Evolutionary conservation across 2,797 vertebrate genomes (phyloP).

Genomic region (Lateolabrax maculatus): DNA sequence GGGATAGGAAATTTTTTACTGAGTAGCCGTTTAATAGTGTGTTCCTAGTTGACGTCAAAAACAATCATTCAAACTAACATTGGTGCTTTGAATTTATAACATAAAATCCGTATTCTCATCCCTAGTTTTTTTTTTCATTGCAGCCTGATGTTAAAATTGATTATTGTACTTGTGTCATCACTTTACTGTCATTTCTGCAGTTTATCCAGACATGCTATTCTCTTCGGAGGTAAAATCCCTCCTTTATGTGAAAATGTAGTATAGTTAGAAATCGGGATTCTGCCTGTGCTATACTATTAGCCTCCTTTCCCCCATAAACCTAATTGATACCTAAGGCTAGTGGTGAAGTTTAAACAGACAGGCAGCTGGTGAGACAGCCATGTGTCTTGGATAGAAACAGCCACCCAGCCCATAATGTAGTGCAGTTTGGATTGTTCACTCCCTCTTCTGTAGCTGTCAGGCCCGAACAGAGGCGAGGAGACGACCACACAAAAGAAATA

Average conservation of each 20-base stretch:
- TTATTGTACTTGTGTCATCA: constrained; percentile 21
- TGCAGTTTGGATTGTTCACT: constrained; percentile 68
- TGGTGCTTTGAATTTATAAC: constrained; percentile 18
- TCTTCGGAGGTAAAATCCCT: constrained; percentile 31
- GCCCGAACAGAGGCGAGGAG: constrained; percentile 77
- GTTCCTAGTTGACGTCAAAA: constrained; percentile 19
- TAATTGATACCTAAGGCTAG: constrained; percentile 79
- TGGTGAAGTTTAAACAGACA: constrained; percentile 76
- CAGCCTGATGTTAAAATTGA: constrained; percentile 9
- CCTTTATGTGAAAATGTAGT: constrained; percentile 53
- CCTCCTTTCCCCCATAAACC: constrained; percentile 60
- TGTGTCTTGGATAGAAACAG: constrained; percentile 68
- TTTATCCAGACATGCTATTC: constrained; percentile 27
- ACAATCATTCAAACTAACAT: constrained; percentile 26
- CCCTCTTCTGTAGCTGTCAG: constrained; percentile 78
- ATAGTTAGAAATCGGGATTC: constrained; percentile 62
- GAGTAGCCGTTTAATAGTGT: not conserved
- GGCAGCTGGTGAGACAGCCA: constrained; percentile 76
- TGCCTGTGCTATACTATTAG: constrained; percentile 49
- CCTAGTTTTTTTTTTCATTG: constrained; percentile 4
- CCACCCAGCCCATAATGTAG: constrained; percentile 71
- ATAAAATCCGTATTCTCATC: not conserved
- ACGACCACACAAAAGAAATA: constrained; percentile 86
- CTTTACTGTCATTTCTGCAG: not conserved
- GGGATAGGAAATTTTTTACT: not conserved